These are phyloP conservation scores for Scrobipalpa atriplicella DNA, from an alignment of 2,888 invertebrate species.

Conservation along the genomic window DNA sequence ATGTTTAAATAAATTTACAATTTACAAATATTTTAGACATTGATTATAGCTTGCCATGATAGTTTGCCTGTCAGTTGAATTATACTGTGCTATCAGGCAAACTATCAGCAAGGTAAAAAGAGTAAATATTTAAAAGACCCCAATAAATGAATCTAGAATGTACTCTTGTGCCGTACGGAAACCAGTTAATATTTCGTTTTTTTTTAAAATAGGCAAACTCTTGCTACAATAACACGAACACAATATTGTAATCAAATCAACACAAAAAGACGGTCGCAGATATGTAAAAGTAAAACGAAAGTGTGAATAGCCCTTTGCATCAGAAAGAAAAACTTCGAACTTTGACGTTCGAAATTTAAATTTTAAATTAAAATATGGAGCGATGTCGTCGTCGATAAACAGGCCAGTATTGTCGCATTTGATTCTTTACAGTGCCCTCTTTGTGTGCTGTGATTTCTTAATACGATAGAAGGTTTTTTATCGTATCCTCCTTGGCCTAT, in stretches of 20 bases:
- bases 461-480: conserved; percentile 28
- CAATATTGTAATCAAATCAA: not conserved
- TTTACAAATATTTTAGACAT: too few species aligned
- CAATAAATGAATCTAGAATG: too few species aligned
- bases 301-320: conserved; percentile 10
- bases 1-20: too few species aligned
- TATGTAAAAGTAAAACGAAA: conserved; percentile 12
- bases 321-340: conserved; percentile 23
- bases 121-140: too few species aligned
- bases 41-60: too few species aligned
- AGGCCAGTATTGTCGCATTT: conserved; percentile 31
- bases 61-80: too few species aligned
- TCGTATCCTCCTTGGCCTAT: conserved; percentile 15
- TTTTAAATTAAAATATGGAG: conserved; percentile 32
- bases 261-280: not conserved
- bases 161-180: too few species aligned
- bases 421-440: conserved; percentile 30
- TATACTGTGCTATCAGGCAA: too few species aligned
- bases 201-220: too few species aligned
- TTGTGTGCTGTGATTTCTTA: conserved; percentile 30
- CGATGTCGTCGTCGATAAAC: conserved; percentile 31
- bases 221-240: not conserved
- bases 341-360: conserved; percentile 29
- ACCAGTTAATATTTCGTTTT: too few species aligned
- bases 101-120: too few species aligned